Conservation (phyloP, 2,797 vertebrate species). For the Crocodylus rhombifer region DNA sequence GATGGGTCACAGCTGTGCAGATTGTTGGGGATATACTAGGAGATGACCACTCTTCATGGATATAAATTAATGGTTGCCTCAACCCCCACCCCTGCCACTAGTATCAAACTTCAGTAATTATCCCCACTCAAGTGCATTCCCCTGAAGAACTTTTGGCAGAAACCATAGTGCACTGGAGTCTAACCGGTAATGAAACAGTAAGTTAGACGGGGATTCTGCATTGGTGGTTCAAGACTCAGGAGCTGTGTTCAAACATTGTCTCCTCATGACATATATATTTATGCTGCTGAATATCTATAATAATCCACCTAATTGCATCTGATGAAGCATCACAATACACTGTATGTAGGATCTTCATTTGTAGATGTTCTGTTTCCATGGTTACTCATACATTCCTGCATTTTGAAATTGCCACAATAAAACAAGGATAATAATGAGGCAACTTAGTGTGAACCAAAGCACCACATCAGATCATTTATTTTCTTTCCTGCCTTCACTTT, state of each 20-base stretch:
- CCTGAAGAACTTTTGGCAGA: neutral
- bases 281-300: slow-evolving; percentile 18
- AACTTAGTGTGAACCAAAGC: slow-evolving; percentile 30
- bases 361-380: slow-evolving; percentile 79
- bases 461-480: neutral
- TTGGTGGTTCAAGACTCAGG: neutral
- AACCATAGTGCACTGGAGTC: accelerated
- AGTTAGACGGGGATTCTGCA: neutral
- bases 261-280: neutral
- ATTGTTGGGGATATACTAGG: neutral
- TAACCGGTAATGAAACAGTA: accelerated
- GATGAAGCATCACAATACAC: slow-evolving; percentile 39
- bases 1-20: too few relatives aligned
- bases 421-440: slow-evolving; percentile 72
- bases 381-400: slow-evolving; percentile 67
- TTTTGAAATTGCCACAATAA: slow-evolving; percentile 63
- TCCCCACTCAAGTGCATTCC: accelerated
- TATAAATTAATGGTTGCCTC: neutral
- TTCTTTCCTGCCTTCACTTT: accelerated
- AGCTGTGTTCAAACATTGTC: accelerated
- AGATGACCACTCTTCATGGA: neutral
- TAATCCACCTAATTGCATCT: slow-evolving; percentile 26
- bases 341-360: slow-evolving; percentile 37
- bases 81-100: accelerated
- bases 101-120: accelerated